Evolutionary conservation across 2,888 invertebrate species (phyloP), one percentile per base, ranked within the genome.

Genomic region (Leptinotarsa peninsularis): DNA sequence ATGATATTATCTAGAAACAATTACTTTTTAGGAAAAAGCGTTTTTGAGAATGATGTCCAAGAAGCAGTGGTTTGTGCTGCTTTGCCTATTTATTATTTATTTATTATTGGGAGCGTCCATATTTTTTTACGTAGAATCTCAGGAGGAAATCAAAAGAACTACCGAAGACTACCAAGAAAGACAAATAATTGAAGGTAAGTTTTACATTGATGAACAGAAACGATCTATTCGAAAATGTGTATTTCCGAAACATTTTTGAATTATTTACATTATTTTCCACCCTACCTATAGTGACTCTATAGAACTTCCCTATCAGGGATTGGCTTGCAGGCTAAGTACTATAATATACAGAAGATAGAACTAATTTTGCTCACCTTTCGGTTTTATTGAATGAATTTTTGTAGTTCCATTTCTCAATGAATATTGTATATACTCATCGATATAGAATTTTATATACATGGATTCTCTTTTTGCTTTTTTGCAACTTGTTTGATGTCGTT

Each of bases 81-180:
- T 86, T 49, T 83, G 85, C 73, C 73, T 85, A 49, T 85, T 84
- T 75, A 81, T 82, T 33, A 72, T 84, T 18, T 86, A 85, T 79
- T 73, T 86, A n/a, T 89, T 95, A 83, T 91, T 96, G 76, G 96
- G 96, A 14, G 96, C 96, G n/a, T 93, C 93, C 79, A 93, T 96
- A 82, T 96, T 96, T 88, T 94, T 95, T 89, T 92, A 93, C 85
- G 93, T 96, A 82, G 96, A 96, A 89, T 93, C 93, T 84, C 91
- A 91, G 50, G 88, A 93, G 83, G 96, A 96, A 88, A 88, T 91
- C 69, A 89, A 91, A 78, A 90, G 91, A 79, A 90, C 93, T 68
- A 89, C 89, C 71, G 89, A 90, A 81, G 91, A 92, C 74, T 90
- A 90, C 82, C 88, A 90, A 81, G 92, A 83, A 69, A 76, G 79